Evolutionary conservation across 1,140 invertebrate genomes (phyloP), one percentile per base, ranked within the genome.

Genomic region (Centruroides sculpturatus): DNA sequence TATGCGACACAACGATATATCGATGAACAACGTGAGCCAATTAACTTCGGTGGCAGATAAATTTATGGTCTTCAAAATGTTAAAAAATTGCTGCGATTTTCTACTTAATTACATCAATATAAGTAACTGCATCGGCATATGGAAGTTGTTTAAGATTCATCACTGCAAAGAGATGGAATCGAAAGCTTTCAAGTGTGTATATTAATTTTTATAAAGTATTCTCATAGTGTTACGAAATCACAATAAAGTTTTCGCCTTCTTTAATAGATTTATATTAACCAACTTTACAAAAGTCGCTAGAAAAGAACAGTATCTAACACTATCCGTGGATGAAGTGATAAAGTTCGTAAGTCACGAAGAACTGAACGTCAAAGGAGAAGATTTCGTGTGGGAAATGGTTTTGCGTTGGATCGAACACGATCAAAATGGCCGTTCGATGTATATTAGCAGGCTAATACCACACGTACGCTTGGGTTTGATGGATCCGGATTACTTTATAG

Each of bases 1-100:
- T 71, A 75, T 87, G 8, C 51, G 51, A 36, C 23, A 53, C 7
- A 34, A 34, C 51, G 23, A 23, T 8, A 53, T 53, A 6, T 23
- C 7, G 5, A 6, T 23, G 3, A 36, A 8, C 35, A 53, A 53
- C 8, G 51, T 53, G 8, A 5, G 41, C 5, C 79, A 84, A 59
- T 72, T 92, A 4, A 74, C 92, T 11, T 59, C 66, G 53, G 64
- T 64, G 0, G 67, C 71, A 4, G 76, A 77, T 65, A 92, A 90
- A 70, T 80, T 94, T 35, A 82, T 83, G 56, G 85, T 94, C 49
- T 71, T 85, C 12, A 85, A 84, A 1, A 80, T 92, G 3, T 76
- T 88, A 9, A 82, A 86, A 58, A 75, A 84, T 0, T 86, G 84
- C 69, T 83, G 80, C 67, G 75, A 81, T 3, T 77, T 76, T 73